Evolutionary conservation across 2,888 invertebrate genomes (phyloP).

Genomic region (Oegoconia quadripuncta): DNA sequence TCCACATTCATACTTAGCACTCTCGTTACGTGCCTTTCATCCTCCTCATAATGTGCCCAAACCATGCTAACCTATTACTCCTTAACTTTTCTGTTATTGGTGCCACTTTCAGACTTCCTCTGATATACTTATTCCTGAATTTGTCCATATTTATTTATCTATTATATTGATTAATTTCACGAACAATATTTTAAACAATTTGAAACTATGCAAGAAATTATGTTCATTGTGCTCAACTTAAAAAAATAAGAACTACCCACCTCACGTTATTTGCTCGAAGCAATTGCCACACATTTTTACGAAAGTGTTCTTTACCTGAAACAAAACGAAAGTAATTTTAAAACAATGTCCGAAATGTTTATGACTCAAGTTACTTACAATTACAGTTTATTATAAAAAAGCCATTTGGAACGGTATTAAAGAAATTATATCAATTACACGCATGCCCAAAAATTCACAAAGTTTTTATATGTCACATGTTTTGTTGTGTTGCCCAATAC

Average conservation of each 20-base stretch:
- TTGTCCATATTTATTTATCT: too few relatives aligned
- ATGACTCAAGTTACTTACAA: neutral
- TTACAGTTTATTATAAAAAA: neutral
- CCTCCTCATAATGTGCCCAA: too few relatives aligned
- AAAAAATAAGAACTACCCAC: conserved; percentile 27
- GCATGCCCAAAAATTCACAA: neutral
- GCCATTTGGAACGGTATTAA: conserved; percentile 4
- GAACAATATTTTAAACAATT: too few relatives aligned
- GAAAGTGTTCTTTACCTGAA: conserved; percentile 62
- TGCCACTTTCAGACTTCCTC: too few relatives aligned
- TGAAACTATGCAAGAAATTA: too few relatives aligned
- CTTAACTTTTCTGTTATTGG: too few relatives aligned
- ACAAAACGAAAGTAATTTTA: conserved; percentile 38
- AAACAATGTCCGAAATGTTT: neutral
- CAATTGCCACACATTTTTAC: conserved; percentile 57
- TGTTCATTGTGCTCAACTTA: too few relatives aligned
- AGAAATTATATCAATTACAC: conserved; percentile 6
- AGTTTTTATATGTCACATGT: neutral
- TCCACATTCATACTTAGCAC: too few relatives aligned
- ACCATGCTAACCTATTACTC: too few relatives aligned
- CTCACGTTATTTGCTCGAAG: conserved; percentile 63
- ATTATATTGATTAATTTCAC: too few relatives aligned
- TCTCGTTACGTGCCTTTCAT: too few relatives aligned
- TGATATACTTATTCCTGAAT: too few relatives aligned
- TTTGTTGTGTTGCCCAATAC: neutral